phyloP scores from a whole-genome alignment of 2,888 invertebrate genomes.

The Xestia rhomboidea region DNA sequence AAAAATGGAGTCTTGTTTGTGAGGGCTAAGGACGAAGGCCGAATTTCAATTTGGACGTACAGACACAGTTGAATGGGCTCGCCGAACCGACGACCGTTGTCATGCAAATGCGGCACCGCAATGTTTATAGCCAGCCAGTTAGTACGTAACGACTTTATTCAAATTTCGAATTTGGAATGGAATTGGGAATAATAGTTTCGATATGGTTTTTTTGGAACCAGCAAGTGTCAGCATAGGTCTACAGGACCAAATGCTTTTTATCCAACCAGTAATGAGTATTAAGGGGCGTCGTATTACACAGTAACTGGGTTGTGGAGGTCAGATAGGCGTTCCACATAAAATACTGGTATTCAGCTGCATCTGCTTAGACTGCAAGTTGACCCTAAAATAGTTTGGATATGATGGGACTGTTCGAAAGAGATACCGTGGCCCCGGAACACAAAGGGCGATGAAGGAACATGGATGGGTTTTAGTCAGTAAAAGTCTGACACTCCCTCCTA shows the following conservation, averaged over 20 bases:
- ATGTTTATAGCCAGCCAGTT: conserved; percentile 66
- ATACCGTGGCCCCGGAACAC: no score
- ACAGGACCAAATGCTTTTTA: neutral
- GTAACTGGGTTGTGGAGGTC: neutral
- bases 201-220: conserved; percentile 10
- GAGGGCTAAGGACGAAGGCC: conserved; percentile 77
- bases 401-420: no score
- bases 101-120: conserved; percentile 76
- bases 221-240: neutral
- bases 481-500: no score
- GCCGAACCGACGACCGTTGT: conserved; percentile 71
- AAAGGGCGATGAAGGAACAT: no score
- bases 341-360: neutral
- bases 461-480: no score
- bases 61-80: conserved; percentile 69
- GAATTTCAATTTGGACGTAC: conserved; percentile 77
- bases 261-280: neutral
- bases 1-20: conserved; percentile 70
- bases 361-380: neutral
- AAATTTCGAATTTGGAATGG: conserved; percentile 61
- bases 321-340: neutral
- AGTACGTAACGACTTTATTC: conserved; percentile 63
- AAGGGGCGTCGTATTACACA: neutral
- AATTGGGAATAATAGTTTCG: conserved; percentile 44
- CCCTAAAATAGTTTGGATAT: neutral